phyloP scores from a whole-genome alignment of 2,797 vertebrate species.

The Cirrhinus molitorella region DNA sequence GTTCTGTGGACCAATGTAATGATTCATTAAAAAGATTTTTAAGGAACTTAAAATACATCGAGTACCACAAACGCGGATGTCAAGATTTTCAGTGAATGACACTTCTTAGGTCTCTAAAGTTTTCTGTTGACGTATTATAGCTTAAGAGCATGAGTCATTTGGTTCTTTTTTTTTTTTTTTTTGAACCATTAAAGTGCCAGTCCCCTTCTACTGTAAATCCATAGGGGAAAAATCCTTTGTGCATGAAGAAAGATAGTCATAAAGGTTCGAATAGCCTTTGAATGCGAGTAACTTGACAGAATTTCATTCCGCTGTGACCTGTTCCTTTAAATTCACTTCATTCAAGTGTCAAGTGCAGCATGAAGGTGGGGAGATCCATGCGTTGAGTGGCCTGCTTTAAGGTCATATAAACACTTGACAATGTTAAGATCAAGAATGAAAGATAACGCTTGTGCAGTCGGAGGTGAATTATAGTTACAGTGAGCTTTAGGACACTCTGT shows the following conservation, averaged over 20 bases:
- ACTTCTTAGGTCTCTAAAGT: neutral
- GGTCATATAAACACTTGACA: neutral
- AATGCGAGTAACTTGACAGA: neutral
- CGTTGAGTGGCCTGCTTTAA: neutral
- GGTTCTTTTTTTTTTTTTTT: neutral
- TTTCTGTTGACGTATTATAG: no score
- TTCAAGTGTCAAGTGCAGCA: conserved; percentile 3
- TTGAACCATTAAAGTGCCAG: neutral
- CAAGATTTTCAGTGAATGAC: neutral
- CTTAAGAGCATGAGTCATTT: no score
- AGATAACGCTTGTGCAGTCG: conserved; percentile 27
- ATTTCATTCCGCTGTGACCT: neutral
- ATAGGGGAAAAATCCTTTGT: neutral
- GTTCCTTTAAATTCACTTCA: neutral
- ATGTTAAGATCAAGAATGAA: conserved; percentile 13
- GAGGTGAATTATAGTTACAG: conserved; percentile 4
- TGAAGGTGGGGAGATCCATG: neutral
- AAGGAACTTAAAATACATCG: neutral
- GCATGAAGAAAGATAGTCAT: neutral
- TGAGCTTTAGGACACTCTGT: conserved; percentile 14
- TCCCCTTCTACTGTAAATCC: neutral
- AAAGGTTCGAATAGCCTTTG: neutral
- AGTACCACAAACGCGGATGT: neutral
- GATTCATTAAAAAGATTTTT: neutral
- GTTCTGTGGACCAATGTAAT: neutral